A percentile compares a stretch with the other conserved stretches of the same genome.
phyloP scores from a whole-genome alignment of 2,113 vertebrate genomes.

The Octodon degus region DNA sequence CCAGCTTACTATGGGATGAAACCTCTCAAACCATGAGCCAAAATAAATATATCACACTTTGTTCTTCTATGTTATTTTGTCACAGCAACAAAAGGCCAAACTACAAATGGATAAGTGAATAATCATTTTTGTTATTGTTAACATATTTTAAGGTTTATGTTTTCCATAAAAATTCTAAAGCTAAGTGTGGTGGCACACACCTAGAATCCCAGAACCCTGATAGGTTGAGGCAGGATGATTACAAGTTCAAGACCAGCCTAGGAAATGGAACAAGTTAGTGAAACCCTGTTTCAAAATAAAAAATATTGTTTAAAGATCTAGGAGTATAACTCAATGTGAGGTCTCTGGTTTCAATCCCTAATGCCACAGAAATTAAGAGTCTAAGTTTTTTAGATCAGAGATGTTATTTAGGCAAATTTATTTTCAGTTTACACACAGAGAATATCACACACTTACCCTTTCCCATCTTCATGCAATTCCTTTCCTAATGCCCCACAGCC shows the following conservation, averaged over 20 bases:
- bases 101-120: background rate
- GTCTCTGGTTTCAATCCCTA: background rate
- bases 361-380: background rate
- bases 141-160: background rate
- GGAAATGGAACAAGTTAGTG: background rate
- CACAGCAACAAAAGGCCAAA: background rate
- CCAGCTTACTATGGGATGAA: background rate
- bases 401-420: background rate
- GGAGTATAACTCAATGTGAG: background rate
- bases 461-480: background rate
- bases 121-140: background rate
- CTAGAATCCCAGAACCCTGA: background rate
- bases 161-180: background rate
- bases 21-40: background rate
- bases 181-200: background rate
- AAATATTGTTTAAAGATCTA: background rate
- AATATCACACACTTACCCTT: accelerated
- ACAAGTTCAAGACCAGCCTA: background rate
- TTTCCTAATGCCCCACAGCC: background rate
- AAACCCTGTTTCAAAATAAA: background rate
- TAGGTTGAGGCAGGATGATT: background rate
- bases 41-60: background rate
- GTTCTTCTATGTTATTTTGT: background rate
- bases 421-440: background rate
- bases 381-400: background rate